Evolutionary conservation across 1,140 invertebrate genomes (phyloP), one percentile per base, ranked within the genome.

Genomic region (Parapsyche elsis): DNA sequence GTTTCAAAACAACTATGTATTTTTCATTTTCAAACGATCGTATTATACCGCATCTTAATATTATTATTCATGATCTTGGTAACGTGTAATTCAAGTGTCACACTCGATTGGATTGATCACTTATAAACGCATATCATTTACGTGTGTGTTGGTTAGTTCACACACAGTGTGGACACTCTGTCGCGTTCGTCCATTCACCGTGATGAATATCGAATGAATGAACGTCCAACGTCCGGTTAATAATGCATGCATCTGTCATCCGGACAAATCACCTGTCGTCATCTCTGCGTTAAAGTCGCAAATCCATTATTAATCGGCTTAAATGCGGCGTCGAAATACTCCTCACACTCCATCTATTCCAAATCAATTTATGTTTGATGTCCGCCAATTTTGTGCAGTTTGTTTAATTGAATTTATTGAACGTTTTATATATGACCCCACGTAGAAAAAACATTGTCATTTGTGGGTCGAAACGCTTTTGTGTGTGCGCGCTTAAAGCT

Each of bases 191-290:
- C 19, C 53, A 57, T 4, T 21, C 53, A 4, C 14, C 5, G 1
- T 30, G 67, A 71, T 71, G 24, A 71, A 71, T 71, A 24, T 71
- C 9, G 23, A 30, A 71, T 71, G 24, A 44, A 24, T 44, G 21
- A 5, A 14, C 67, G 24, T 14, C 23, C 14, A 38, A 14, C 61
- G 19, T 26, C 61, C 2, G 61, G 9, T 71, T 26, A 71, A 71
- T 71, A 71, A 71, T 30, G 67, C 24, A 71, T n/a, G 67, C 24
- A 12, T n/a, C 26, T 12, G n/a, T n/a, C 53, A 16, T 21, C 14
- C 10, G 14, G 67, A 21, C 10, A 38, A 71, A 71, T 71, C 67
- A 30, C 23, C 67, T 14, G 24, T 71, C 67, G 16, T 30, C 24
- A 19, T 61, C 57, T 19, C 57, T 2, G 1, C 21, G 24, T 30